Percentiles rank a stretch among this genome's conserved stretches.
phyloP scores from a whole-genome alignment of 1,140 invertebrate genomes.

The Eumeta japonica region DNA sequence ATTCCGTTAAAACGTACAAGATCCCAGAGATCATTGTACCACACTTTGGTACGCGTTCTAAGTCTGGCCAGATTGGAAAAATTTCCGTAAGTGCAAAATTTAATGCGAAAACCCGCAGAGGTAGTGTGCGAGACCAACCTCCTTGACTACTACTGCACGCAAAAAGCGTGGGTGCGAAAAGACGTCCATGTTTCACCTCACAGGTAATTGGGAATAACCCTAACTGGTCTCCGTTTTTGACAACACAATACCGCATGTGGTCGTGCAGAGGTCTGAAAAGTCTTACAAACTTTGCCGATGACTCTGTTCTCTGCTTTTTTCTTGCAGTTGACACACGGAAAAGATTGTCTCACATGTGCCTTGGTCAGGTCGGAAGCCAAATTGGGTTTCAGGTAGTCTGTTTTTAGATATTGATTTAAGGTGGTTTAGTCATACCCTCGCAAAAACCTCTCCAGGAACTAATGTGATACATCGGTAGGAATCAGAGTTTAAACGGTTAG shows the following conservation, averaged over 20 bases:
- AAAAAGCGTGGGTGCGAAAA: conserved; percentile 14
- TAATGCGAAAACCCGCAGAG: conserved; percentile 8
- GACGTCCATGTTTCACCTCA: conserved; percentile 16
- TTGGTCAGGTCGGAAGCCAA: conserved; percentile 13
- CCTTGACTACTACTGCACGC: conserved; percentile 9
- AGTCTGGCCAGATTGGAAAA: conserved; percentile 9
- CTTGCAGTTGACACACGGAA: conserved; percentile 13
- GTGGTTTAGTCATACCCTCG: conserved; percentile 15
- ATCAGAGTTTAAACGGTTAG: conserved; percentile 13
- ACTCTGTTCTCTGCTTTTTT: conserved; percentile 18
- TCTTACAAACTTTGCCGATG: conserved; percentile 12
- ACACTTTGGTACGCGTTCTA: conserved; percentile 11
- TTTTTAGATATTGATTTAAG: conserved; percentile 11
- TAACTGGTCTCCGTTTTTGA: conserved; percentile 8
- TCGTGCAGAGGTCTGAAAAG: conserved; percentile 17
- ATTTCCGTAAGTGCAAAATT: conserved; percentile 9
- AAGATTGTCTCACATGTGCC: conserved; percentile 18
- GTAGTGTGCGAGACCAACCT: conserved; percentile 5
- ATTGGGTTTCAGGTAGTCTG: conserved; percentile 15
- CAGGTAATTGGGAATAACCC: conserved; percentile 13
- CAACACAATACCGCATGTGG: conserved; percentile 13
- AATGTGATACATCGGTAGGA: conserved; percentile 18
- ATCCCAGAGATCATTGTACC: conserved; percentile 5
- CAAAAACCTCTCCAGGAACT: conserved; percentile 17
- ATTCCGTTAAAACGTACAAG: conserved; percentile 13